Base-by-base conservation (phyloP, 2,797 vertebrate genomes). In the Microchirus variegatus region DNA sequence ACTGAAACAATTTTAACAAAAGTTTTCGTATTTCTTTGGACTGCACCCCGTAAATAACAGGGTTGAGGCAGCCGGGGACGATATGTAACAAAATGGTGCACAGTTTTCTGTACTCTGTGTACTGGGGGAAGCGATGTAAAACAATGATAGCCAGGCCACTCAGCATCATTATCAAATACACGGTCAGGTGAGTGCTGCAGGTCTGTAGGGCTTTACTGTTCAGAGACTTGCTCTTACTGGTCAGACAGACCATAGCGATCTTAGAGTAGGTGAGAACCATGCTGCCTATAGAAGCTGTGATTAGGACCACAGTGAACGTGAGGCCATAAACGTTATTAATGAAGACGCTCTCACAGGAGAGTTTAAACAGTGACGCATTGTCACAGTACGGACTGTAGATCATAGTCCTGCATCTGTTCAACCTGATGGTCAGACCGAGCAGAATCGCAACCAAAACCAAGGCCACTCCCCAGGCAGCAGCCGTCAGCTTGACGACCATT, bases 291-390 rank as follows among this genome's bases (percentile, higher is more conserved):
- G 87, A 89, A 0, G 53, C 10, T 0, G 60, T 31, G 0, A 84
- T 12, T 40, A 90, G 16, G 0, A 83, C 50, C 0, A 77, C 77
- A 0, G 79, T 88, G 52, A 70, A 87, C 0, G 46, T 46, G 3
- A 91, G 55, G 3, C 90, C 87, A 17, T 84, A 89, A n/a, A 86
- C 7, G 5, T 90, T 85, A 50, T 86, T 89, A 5, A 87, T 68
- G 0, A 76, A 51, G n/a, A 78, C 59, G 16, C 45, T 77, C 5
- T 91, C 81, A 49, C 87, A 91, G 56, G 90, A 91, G 9, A 91
- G 82, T 36, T 90, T 89, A 36, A 89, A 90, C 16, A 91, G 31
- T 0, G 85, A 82, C 5, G 83, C 71, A 0, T 89, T 90, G 46
- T 89, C 83, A 72, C 89, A 91, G 60, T 18, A 89, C 5, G 68